Evolutionary conservation across 2,113 vertebrate genomes (phyloP), one percentile per base, ranked within the genome.

Genomic region (Ceyx melanurus): DNA sequence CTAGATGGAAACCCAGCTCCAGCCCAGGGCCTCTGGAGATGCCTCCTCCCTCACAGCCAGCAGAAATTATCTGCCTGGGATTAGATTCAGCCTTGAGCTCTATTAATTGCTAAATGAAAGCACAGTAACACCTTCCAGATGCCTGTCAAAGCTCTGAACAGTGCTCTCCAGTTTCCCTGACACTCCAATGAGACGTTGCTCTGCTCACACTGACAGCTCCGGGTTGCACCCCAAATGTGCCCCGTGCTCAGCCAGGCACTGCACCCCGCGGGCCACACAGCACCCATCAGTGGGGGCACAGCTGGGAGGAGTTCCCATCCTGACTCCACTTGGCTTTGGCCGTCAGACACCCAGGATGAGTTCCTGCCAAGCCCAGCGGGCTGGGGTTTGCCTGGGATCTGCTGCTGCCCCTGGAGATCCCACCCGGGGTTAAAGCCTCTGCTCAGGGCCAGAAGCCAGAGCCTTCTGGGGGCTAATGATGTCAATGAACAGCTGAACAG

Each of bases 11-110:
- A 21, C 57, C 51, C 56, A 40, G 62, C 51, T 28, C 51, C 72
- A 31, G 11, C 11, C 40, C 2, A 1, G 60, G 26, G 43, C 1
- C 0, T 43, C 67, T 61, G 42, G 42, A 26, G 48, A 9, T 0
- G 1, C 61, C 28, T 61, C 29, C 60, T 56, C 35, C 61, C 40
- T 43, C 54, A 56, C 42, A 26, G 48, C 18, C 3, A 1, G 23
- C 62, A 83, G 68, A 74, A 88, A 62, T 45, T 35, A 13, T 26
- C 56, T 66, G 51, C 65, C 67, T 4, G 1, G 64, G 58, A 61
- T 56, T 50, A 40, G 58, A 16, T 17, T 25, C 50, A n/a, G 51
- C 13, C 50, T 25, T 37, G 64, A 42, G 45, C 58, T 82, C 76
- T 60, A 53, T 64, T 75, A 66, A 72, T 77, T 43, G 58, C 42